phyloP scores from a whole-genome alignment of 2,113 vertebrate species.

The Mustela nigripes region DNA sequence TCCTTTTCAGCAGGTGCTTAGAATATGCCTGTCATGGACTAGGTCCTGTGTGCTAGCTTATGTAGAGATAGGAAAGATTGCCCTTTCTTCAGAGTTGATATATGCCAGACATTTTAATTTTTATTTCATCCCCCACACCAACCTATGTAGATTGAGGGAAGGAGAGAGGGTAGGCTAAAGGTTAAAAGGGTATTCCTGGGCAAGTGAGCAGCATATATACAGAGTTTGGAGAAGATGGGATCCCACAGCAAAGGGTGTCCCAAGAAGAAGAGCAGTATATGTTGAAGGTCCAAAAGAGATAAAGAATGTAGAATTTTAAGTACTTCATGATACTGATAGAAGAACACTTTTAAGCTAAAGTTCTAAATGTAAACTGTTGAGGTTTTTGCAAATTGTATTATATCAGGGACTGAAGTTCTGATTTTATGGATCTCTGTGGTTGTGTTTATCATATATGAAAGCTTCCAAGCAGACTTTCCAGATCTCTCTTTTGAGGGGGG shows the following conservation, averaged over 20 bases:
- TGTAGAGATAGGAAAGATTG: neutral
- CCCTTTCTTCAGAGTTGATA: neutral
- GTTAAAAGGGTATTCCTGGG: neutral
- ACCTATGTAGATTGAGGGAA: neutral
- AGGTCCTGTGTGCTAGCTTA: neutral
- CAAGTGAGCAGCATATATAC: neutral
- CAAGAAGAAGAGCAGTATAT: neutral
- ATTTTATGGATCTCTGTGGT: neutral
- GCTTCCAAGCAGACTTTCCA: neutral
- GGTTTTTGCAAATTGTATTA: neutral
- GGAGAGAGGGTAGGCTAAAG: neutral
- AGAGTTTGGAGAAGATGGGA: neutral
- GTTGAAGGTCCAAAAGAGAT: neutral
- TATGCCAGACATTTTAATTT: neutral
- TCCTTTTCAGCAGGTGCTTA: constrained; percentile 2
- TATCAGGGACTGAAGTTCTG: neutral
- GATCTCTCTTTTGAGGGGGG: neutral
- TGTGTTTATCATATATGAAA: neutral
- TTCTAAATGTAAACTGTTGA: constrained; percentile 9
- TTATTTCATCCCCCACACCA: neutral
- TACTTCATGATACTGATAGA: neutral
- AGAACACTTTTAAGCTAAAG: neutral
- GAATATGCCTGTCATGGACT: neutral
- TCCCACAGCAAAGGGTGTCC: neutral
- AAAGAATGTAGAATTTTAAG: neutral